phyloP scores from a whole-genome alignment of 2,797 vertebrate genomes.

The Lithobates pipiens region DNA sequence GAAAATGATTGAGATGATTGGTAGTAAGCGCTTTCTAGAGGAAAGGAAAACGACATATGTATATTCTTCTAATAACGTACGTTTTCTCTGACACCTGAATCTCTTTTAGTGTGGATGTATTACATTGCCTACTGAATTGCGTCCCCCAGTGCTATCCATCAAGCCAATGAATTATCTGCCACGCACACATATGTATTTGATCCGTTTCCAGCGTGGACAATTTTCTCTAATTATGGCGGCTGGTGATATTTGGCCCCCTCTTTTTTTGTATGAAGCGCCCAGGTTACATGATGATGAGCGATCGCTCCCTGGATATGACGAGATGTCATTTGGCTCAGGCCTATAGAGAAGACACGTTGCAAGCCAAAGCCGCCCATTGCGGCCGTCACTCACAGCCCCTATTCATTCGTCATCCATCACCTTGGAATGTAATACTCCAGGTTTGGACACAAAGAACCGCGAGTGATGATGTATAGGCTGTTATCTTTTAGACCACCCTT shows the following conservation, averaged over 20 bases:
- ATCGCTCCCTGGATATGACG: constrained; percentile 37
- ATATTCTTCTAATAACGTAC: too few species aligned
- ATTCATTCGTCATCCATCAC: constrained; percentile 50
- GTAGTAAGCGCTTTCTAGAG: too few species aligned
- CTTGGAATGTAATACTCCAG: constrained; percentile 50
- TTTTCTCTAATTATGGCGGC: constrained; percentile 45
- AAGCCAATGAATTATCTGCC: constrained; percentile 13
- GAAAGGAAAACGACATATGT: too few species aligned
- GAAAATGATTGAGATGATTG: too few species aligned
- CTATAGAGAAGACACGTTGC: constrained; percentile 20
- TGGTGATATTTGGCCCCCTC: not conserved
- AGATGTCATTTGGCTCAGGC: constrained; percentile 36
- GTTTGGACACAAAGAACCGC: constrained; percentile 10
- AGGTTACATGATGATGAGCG: constrained; percentile 35
- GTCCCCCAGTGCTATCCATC: constrained; percentile 1
- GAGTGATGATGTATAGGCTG: constrained; percentile 49
- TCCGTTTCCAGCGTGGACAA: constrained; percentile 43
- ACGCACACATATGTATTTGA: constrained; percentile 42
- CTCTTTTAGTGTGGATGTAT: not conserved
- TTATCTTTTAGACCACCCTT: constrained; percentile 29
- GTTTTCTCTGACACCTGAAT: too few species aligned
- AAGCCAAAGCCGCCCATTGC: not conserved
- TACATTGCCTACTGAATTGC: constrained; percentile 22
- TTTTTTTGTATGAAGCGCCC: constrained; percentile 6
- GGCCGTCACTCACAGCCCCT: constrained; percentile 21